Percentiles rank a stretch among this genome's conserved stretches.
Conservation (phyloP, 1,140 invertebrate species). For the Leptinotarsa lineolata region DNA sequence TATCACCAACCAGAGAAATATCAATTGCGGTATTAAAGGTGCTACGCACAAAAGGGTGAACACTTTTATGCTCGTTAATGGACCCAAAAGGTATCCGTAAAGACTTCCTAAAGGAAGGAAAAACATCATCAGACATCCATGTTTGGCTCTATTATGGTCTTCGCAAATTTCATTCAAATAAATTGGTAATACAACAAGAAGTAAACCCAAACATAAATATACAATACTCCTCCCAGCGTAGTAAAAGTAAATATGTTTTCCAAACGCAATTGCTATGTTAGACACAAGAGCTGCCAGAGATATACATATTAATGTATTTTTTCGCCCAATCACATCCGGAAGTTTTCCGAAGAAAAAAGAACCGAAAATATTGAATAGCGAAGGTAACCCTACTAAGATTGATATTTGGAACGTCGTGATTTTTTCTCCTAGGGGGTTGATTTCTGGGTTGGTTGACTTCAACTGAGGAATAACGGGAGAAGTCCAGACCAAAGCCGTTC, state of each 20-base stretch:
- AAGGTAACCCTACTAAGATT: background rate
- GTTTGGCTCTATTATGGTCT: conserved; percentile 21
- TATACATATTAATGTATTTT: background rate
- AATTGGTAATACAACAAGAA: background rate
- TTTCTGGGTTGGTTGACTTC: background rate
- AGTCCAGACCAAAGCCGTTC: background rate
- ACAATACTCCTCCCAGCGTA: background rate
- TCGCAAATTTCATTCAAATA: conserved; percentile 19
- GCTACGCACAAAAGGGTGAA: background rate
- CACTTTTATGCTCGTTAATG: conserved; percentile 43
- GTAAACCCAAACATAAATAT: background rate
- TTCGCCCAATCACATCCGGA: conserved; percentile 5
- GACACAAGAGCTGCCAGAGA: background rate
- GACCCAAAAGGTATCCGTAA: conserved; percentile 63
- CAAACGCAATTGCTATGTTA: background rate
- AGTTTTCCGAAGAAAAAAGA: conserved; percentile 6
- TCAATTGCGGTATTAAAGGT: background rate
- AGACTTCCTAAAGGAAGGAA: conserved; percentile 36
- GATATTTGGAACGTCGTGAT: background rate
- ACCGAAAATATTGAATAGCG: background rate
- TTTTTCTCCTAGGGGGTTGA: background rate
- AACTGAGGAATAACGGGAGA: background rate
- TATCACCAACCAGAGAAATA: background rate
- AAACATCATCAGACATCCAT: conserved; percentile 69
- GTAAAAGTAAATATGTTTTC: background rate